Base-by-base conservation (phyloP, 2,113 vertebrate species). In the Lophius piscatorius region DNA sequence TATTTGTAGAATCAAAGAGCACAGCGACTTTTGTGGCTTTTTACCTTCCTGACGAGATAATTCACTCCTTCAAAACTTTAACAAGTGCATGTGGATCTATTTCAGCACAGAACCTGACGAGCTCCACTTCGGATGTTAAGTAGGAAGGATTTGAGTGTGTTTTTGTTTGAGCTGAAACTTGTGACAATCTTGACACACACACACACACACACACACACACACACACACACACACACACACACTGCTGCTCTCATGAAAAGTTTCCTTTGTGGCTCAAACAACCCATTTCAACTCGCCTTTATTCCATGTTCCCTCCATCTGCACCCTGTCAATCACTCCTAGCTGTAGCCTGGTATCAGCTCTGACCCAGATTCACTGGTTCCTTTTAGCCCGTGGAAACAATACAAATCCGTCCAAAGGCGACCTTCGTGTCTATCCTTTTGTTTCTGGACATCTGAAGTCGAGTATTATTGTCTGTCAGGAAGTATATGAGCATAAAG, bases 281-380 rank as follows among this genome's bases (percentile, higher is more conserved):
- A n/a, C n/a, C n/a, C n/a, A n/a, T n/a, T n/a, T n/a, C n/a, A n/a
- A n/a, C n/a, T n/a, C n/a, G n/a, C n/a, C n/a, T n/a, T n/a, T n/a
- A n/a, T n/a, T n/a, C n/a, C n/a, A n/a, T n/a, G 12, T 45, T 52
- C 12, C 28, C 29, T 36, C 34, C 13, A n/a, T 35, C 52, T 49
- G 20, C 12, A 51, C 44, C 59, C 18, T 68, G 49, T 47, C 60
- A 71, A 47, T 78, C 42, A 61, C 75, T 62, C 17, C 49, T 28
- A 45, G 18, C 44, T 29, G 59, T 63, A 59, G 36, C 33, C 31
- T 28, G 3, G 16, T 41, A 69, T 81, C 70, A 45, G 52, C 56
- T 70, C 58, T 82, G 87, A 83, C 89, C 90, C 60, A 90, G 29
- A 89, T 88, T 74, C 68, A 54, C 63, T 31, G 51, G 26, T 26